phyloP scores from a whole-genome alignment of 2,888 invertebrate genomes.

The Cartodere bifasciata region DNA sequence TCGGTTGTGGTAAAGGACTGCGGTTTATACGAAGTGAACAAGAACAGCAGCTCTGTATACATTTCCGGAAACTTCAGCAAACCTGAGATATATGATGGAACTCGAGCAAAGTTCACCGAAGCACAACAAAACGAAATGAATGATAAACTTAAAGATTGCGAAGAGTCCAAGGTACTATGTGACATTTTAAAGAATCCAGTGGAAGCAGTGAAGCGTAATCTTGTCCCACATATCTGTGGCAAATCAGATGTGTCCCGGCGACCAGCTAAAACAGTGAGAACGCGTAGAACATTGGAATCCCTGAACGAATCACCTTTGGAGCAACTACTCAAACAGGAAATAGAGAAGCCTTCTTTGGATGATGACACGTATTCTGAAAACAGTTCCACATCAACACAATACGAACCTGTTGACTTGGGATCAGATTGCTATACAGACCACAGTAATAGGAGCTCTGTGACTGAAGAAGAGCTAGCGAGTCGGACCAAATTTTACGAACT shows the following conservation, averaged over 20 bases:
- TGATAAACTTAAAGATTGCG: conserved; percentile 2
- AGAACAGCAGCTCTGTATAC: conserved; percentile 32
- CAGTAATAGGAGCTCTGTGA: conserved; percentile 34
- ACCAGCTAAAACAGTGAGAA: conserved; percentile 24
- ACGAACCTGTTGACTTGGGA: conserved; percentile 61
- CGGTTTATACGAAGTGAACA: conserved; percentile 19
- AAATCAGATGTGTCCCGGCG: conserved; percentile 39
- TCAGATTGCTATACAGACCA: conserved; percentile 61
- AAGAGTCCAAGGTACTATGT: conserved; percentile 32
- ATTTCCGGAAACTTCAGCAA: conserved; percentile 29
- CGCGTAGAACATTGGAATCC: conserved; percentile 38
- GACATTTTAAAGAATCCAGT: conserved; percentile 57
- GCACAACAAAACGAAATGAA: conserved; percentile 6
- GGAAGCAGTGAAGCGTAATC: conserved; percentile 60
- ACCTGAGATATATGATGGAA: too few relatives aligned
- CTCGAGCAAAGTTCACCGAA: conserved; percentile 3
- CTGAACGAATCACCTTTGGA: conserved; percentile 48
- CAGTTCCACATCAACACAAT: conserved; percentile 54
- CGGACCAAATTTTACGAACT: conserved; percentile 63
- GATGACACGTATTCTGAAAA: conserved; percentile 32
- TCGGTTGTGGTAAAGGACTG: conserved; percentile 58
- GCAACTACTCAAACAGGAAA: conserved; percentile 45
- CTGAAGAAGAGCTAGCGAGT: conserved; percentile 50
- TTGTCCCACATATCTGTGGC: conserved; percentile 67
- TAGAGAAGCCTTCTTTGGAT: conserved; percentile 20